Conservation (phyloP, 1,140 invertebrate genomes). For the Cryptotermes secundus region DNA sequence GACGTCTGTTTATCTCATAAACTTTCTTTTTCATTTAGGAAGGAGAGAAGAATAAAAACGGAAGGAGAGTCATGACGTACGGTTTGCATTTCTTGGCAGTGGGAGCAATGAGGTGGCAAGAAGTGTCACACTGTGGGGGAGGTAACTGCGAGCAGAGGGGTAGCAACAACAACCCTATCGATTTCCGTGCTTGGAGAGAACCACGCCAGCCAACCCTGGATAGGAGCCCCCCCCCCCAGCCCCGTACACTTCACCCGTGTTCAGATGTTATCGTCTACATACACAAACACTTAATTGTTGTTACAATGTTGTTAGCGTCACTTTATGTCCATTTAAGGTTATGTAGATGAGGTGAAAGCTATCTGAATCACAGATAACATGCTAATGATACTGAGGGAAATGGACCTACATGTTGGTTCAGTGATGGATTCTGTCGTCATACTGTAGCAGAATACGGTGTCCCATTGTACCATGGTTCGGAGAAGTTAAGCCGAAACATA, state of each 20-base stretch:
- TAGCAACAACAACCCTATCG: neutral
- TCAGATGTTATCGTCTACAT: neutral
- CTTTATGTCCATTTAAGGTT: constrained; percentile 11
- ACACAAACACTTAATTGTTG: neutral
- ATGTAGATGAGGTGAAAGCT: neutral
- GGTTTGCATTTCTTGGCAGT: neutral
- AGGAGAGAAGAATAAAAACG: neutral
- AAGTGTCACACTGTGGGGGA: neutral
- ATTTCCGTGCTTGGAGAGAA: neutral
- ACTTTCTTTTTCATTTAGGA: neutral
- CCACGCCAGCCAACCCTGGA: neutral
- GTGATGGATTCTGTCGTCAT: neutral
- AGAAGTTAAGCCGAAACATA: too few species aligned
- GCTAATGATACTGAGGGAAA: neutral
- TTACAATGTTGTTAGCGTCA: neutral
- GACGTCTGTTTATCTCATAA: too few species aligned
- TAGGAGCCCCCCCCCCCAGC: neutral
- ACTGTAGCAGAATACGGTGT: too few species aligned
- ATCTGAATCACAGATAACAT: neutral
- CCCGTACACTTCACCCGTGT: neutral
- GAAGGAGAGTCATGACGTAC: neutral
- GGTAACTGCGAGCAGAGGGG: neutral
- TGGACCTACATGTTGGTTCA: neutral
- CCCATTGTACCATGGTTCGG: too few species aligned
- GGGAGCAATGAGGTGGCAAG: neutral